These are phyloP conservation scores for Yponomeuta cagnagella DNA, from an alignment of 2,888 invertebrate species.

Conservation along the genomic window DNA sequence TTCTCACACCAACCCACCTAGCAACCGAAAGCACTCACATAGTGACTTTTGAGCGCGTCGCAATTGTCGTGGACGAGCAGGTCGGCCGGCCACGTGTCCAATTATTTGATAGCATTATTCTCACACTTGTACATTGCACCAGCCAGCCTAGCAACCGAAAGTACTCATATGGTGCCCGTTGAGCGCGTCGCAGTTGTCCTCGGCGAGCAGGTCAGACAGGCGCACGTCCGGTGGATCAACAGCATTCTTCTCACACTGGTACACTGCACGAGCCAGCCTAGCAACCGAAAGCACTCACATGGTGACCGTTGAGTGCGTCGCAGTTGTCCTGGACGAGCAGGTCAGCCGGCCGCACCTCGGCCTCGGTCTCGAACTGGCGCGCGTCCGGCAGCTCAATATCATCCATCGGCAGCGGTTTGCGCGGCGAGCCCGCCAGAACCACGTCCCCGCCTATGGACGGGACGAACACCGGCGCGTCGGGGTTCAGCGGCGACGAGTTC, in stretches of 20 bases:
- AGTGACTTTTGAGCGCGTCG: slow-evolving; percentile 75
- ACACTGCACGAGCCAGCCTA: too few species aligned
- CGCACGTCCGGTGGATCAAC: slow-evolving; percentile 39
- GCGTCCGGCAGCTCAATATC: slow-evolving; percentile 78
- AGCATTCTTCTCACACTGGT: slow-evolving; percentile 40
- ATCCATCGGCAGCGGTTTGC: slow-evolving; percentile 79
- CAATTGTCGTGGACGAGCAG: slow-evolving; percentile 65
- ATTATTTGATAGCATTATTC: too few species aligned
- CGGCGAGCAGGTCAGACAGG: slow-evolving; percentile 75
- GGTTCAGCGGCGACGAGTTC: slow-evolving; percentile 88
- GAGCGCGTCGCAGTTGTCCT: slow-evolving; percentile 70
- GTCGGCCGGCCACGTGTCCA: slow-evolving; percentile 51
- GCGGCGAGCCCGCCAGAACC: slow-evolving; percentile 82
- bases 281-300: slow-evolving; percentile 42
- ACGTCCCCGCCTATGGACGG: slow-evolving; percentile 74
- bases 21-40: slow-evolving; percentile 42
- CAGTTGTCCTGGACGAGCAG: slow-evolving; percentile 66
- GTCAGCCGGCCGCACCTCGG: slow-evolving; percentile 79
- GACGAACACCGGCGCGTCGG: slow-evolving; percentile 90
- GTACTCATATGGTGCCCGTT: slow-evolving; percentile 73
- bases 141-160: too few species aligned
- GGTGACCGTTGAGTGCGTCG: slow-evolving; percentile 75
- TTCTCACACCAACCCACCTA: too few species aligned
- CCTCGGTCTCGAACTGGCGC: slow-evolving; percentile 79
- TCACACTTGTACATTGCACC: slow-evolving; percentile 40